Percentiles rank a stretch among this genome's conserved stretches.
Conservation (phyloP, 1,140 invertebrate species). For the Drosophila pandora region DNA sequence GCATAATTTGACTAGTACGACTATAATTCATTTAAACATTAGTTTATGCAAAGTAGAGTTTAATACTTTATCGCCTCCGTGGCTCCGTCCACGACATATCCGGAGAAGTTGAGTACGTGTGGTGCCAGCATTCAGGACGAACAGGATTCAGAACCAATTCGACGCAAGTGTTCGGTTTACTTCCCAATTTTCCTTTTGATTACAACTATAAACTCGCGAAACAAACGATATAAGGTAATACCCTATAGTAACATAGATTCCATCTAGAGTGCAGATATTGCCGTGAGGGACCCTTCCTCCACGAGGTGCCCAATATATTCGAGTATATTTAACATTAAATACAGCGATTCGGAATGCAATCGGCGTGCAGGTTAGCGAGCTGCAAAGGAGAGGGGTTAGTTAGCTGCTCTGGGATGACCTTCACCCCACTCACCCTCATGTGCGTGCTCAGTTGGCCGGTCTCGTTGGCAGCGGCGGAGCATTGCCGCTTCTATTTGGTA, state of each 20-base stretch:
- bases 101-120: constrained; percentile 43
- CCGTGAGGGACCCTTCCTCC: constrained; percentile 17
- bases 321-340: constrained; percentile 69
- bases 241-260: constrained; percentile 34
- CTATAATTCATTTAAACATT: constrained; percentile 67
- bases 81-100: constrained; percentile 44
- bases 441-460: constrained; percentile 65
- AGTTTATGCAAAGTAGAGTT: constrained; percentile 49
- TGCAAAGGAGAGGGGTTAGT: constrained; percentile 4
- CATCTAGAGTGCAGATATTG: constrained; percentile 35
- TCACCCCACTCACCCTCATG: constrained; percentile 31
- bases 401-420: not conserved
- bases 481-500: constrained; percentile 86
- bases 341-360: constrained; percentile 70
- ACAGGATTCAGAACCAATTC: constrained; percentile 37
- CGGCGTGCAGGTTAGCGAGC: constrained; percentile 63
- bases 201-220: constrained; percentile 18
- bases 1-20: constrained; percentile 78
- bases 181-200: constrained; percentile 21
- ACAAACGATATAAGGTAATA: constrained; percentile 33
- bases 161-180: constrained; percentile 24
- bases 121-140: constrained; percentile 24
- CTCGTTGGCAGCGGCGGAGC: constrained; percentile 76
- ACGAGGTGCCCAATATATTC: constrained; percentile 44
- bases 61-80: constrained; percentile 57